A percentile compares a stretch with the other conserved stretches of the same genome.
Evolutionary conservation across 2,113 vertebrate species (phyloP).

Genomic region (Potamarius usumacintae): DNA sequence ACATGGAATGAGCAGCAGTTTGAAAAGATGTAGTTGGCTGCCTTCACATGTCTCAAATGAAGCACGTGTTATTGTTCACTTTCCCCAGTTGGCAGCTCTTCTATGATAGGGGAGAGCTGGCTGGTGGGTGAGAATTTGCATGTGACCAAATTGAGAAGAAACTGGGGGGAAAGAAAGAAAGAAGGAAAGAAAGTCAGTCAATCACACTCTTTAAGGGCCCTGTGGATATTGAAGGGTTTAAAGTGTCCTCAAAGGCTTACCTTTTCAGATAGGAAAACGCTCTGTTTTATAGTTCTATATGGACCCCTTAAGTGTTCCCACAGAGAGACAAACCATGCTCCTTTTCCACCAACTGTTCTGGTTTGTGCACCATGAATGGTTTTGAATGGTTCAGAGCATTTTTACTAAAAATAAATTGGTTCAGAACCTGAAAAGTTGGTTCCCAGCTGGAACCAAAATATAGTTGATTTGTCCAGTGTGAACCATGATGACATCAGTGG

Average conservation of each 20-base stretch:
- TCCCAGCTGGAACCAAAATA: no score
- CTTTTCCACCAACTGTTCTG: no score
- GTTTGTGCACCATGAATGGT: no score
- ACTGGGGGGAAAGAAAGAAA: neutral
- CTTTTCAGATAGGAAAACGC: neutral
- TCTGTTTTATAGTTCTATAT: neutral
- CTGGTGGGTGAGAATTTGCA: neutral
- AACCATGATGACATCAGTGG: no score
- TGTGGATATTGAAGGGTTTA: neutral
- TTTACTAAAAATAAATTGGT: no score
- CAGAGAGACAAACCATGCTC: neutral
- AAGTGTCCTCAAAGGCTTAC: neutral
- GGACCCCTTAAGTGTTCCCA: neutral
- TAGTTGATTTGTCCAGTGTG: no score
- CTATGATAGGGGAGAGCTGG: neutral
- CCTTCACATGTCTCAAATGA: neutral
- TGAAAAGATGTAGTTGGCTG: neutral
- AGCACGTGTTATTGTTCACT: neutral
- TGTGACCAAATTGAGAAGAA: neutral
- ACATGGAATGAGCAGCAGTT: neutral
- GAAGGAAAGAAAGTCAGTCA: no score
- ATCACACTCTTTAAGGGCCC: neutral
- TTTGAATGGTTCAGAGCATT: no score
- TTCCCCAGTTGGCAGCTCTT: neutral
- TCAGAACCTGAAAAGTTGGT: no score